Evolutionary conservation across 2,888 invertebrate species (phyloP).

Genomic region (Atethmia centrago): DNA sequence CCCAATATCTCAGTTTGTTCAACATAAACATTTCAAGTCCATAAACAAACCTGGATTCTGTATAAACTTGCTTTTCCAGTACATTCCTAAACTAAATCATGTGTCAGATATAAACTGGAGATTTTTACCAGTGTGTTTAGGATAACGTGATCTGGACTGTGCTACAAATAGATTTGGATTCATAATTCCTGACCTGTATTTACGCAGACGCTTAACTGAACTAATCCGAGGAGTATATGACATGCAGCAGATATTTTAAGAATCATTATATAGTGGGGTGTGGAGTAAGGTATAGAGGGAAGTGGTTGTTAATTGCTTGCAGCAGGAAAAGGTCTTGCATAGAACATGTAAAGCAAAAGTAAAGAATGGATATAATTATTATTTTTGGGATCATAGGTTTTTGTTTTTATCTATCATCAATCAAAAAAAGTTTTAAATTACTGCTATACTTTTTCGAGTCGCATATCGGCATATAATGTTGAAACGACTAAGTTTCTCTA

Average conservation of each 20-base stretch:
- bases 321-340: background rate
- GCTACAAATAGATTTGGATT: slow-evolving; percentile 55
- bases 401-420: background rate
- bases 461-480: background rate
- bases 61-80: slow-evolving; percentile 18
- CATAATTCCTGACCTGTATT: slow-evolving; percentile 64
- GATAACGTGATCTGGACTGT: slow-evolving; percentile 40
- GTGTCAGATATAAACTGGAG: slow-evolving; percentile 16
- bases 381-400: background rate
- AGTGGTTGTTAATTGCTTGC: slow-evolving; percentile 25
- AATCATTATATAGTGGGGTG: slow-evolving; percentile 58
- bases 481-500: background rate
- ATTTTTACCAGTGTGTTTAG: slow-evolving; percentile 54
- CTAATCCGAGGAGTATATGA: slow-evolving; percentile 64
- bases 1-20: slow-evolving; percentile 10
- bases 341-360: background rate
- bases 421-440: background rate
- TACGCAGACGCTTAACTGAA: slow-evolving; percentile 58
- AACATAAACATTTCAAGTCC: slow-evolving; percentile 23
- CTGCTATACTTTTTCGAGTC: background rate
- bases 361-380: background rate
- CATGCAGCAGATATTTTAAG: slow-evolving; percentile 70
- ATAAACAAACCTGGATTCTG: slow-evolving; percentile 30
- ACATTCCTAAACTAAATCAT: slow-evolving; percentile 39
- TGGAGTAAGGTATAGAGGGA: slow-evolving; percentile 29